These are phyloP conservation scores for Melinaea menophilus DNA, from an alignment of 2,888 invertebrate genomes.

Conservation along the genomic window DNA sequence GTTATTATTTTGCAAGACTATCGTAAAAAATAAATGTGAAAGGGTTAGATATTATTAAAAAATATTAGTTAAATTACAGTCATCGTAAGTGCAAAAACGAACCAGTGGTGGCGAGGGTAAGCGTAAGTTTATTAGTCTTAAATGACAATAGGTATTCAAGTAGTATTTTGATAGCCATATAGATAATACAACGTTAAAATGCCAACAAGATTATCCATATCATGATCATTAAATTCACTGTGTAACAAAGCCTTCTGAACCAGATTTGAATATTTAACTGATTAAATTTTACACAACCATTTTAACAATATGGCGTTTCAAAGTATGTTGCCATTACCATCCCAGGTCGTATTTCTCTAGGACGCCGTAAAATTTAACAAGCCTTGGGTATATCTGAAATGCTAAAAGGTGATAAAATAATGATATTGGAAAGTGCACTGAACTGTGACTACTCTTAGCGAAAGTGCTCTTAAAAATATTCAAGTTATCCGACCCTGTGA, in stretches of 20 bases:
- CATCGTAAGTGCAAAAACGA: too few relatives aligned
- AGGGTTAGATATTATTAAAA: too few relatives aligned
- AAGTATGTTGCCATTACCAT: conserved; percentile 28
- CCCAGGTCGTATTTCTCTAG: conserved; percentile 22
- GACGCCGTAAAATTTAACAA: conserved; percentile 29
- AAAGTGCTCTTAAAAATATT: not conserved
- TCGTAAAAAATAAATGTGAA: too few relatives aligned
- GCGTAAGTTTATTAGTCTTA: too few relatives aligned
- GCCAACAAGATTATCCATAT: not conserved
- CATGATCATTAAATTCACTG: conserved; percentile 1
- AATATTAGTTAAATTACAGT: too few relatives aligned
- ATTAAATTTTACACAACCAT: conserved; percentile 10
- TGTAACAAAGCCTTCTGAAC: not conserved
- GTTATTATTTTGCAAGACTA: too few relatives aligned
- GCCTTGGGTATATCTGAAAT: conserved; percentile 19
- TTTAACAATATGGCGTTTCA: conserved; percentile 20
- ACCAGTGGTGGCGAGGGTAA: too few relatives aligned
- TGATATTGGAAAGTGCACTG: conserved; percentile 10
- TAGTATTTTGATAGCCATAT: not conserved
- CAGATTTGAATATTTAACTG: conserved; percentile 1
- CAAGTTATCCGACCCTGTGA: not conserved
- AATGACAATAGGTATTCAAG: too few relatives aligned
- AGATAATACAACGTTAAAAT: not conserved
- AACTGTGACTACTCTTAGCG: not conserved
- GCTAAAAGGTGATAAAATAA: conserved; percentile 26